Evolutionary conservation across 1,140 invertebrate genomes (phyloP).

Genomic region (Drosophila kanapiae): DNA sequence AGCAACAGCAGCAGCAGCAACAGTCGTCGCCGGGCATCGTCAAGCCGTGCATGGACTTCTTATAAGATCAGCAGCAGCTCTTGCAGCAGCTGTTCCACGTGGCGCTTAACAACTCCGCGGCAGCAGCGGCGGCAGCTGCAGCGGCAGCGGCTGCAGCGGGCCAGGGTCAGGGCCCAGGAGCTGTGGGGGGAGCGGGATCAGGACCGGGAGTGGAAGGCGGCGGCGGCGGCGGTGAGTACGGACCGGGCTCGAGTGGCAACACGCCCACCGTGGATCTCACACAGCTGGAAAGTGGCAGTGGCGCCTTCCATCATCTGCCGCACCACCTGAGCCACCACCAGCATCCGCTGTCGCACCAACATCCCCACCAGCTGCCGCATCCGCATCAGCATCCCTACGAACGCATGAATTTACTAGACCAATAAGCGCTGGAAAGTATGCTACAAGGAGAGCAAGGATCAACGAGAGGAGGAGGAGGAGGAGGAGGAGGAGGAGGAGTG

Average conservation of each 20-base stretch:
- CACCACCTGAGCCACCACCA: slow-evolving; percentile 53
- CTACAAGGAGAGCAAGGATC: slow-evolving; percentile 15
- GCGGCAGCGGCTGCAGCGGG: slow-evolving; percentile 42
- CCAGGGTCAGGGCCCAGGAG: slow-evolving; percentile 7
- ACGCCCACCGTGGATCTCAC: slow-evolving; percentile 78
- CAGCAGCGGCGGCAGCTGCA: slow-evolving; percentile 67
- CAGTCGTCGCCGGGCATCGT: slow-evolving; percentile 79
- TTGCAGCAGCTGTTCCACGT: slow-evolving; percentile 84
- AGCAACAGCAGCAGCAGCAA: slow-evolving; percentile 68
- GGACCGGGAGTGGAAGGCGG: slow-evolving; percentile 10
- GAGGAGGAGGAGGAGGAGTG: background rate
- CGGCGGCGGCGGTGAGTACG: slow-evolving; percentile 9
- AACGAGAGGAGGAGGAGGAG: background rate
- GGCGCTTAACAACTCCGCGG: slow-evolving; percentile 77
- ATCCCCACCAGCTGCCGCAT: slow-evolving; percentile 42
- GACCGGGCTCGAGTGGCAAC: slow-evolving; percentile 14
- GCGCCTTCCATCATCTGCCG: slow-evolving; percentile 47
- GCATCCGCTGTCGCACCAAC: slow-evolving; percentile 39
- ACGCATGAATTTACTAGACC: slow-evolving; percentile 82
- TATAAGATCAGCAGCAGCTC: slow-evolving; percentile 85
- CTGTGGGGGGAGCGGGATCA: background rate
- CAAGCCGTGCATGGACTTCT: slow-evolving; percentile 85
- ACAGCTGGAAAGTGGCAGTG: slow-evolving; percentile 53
- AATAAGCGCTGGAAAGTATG: slow-evolving; percentile 65
- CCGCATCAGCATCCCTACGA: slow-evolving; percentile 71